These are phyloP conservation scores for Thymelicus lineola DNA, from an alignment of 2,888 invertebrate genomes.

Conservation along the genomic window DNA sequence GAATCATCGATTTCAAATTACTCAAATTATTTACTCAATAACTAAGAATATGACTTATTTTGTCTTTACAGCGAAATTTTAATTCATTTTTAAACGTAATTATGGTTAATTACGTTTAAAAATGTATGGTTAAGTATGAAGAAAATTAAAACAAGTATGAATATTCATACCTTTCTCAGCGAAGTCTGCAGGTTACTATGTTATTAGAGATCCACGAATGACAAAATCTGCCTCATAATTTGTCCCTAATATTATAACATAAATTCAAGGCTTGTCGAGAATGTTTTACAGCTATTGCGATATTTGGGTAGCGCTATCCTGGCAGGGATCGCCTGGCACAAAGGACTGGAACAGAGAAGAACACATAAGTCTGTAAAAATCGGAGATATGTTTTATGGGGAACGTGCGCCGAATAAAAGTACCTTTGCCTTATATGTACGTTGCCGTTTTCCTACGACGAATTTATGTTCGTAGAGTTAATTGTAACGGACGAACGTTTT, in stretches of 20 bases:
- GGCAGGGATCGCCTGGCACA: slow-evolving; percentile 65
- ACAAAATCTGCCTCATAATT: too few species aligned
- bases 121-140: too few species aligned
- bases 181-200: too few species aligned
- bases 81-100: too few species aligned
- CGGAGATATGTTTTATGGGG: slow-evolving; percentile 81
- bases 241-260: too few species aligned
- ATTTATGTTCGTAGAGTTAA: slow-evolving; percentile 13
- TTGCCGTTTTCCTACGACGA: slow-evolving; percentile 55
- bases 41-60: too few species aligned
- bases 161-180: too few species aligned
- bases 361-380: slow-evolving; percentile 70
- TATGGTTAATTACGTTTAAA: too few species aligned
- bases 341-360: slow-evolving; percentile 72
- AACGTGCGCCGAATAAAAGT: slow-evolving; percentile 78
- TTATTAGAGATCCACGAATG: too few species aligned
- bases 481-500: too few species aligned
- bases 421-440: slow-evolving; percentile 48
- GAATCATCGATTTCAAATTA: background rate
- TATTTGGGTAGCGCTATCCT: slow-evolving; percentile 61
- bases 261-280: slow-evolving; percentile 43
- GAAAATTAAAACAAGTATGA: too few species aligned
- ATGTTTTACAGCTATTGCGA: slow-evolving; percentile 65
- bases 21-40: background rate
- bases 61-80: too few species aligned